These are phyloP conservation scores for Harpalus rubripes DNA, from an alignment of 2,888 invertebrate genomes.

Conservation along the genomic window DNA sequence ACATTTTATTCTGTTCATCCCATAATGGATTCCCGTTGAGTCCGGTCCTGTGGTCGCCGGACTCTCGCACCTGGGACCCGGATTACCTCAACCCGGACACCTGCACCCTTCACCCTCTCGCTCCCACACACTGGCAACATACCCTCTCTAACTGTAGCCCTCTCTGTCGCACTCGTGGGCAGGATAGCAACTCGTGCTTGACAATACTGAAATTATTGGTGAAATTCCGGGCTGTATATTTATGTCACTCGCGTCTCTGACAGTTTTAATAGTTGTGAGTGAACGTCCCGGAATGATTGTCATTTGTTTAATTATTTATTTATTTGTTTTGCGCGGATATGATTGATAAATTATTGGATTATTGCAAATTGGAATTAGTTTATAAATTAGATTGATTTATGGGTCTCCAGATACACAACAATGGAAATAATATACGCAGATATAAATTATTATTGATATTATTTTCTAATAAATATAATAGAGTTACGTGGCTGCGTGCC, in stretches of 20 bases:
- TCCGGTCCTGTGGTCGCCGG: slow-evolving; percentile 24
- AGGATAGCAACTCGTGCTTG: slow-evolving; percentile 8
- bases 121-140: background rate
- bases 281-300: slow-evolving; percentile 34
- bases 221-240: slow-evolving; percentile 30
- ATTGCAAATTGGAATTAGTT: slow-evolving; percentile 33
- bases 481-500: too few species aligned
- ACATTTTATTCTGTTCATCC: background rate
- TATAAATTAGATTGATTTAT: slow-evolving; percentile 35
- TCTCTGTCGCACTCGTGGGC: slow-evolving; percentile 26
- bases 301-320: slow-evolving; percentile 46
- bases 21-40: background rate
- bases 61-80: slow-evolving; percentile 57
- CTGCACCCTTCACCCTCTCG: slow-evolving; percentile 43
- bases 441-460: background rate
- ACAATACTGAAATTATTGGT: slow-evolving; percentile 48
- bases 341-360: slow-evolving; percentile 38
- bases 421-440: background rate
- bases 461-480: background rate
- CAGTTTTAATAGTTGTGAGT: slow-evolving; percentile 48
- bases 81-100: slow-evolving; percentile 61
- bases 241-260: slow-evolving; percentile 26
- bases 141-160: background rate
- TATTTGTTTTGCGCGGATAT: slow-evolving; percentile 34
- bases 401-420: background rate